Base-by-base conservation (phyloP, 2,888 invertebrate genomes). In the Ditylenchus weischeri region DNA sequence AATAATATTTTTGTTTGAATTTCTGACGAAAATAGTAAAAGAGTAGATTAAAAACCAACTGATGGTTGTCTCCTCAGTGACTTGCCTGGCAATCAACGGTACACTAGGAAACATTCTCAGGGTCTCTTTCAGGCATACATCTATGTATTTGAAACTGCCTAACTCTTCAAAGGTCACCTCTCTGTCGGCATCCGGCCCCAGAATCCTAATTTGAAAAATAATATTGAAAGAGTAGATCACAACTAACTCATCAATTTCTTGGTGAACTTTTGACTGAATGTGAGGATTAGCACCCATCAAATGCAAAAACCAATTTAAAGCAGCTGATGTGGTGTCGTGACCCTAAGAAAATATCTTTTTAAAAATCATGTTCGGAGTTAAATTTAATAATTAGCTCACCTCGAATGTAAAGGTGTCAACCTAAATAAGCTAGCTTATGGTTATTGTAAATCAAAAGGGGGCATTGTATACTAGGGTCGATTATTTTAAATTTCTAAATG, bases 271-370 rank as follows among this genome's bases (percentile, higher is more conserved):
- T 43, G 83, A 77, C 85, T 93, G 93, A 58, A 92, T 88, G 15
- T 91, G 57, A 11, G 89, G 90, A 81, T 92, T 89, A 47, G 89
- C 87, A 3, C 91, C 92, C 83, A 93, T 88, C 79, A 91, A 86
- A 75, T 90, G 90, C 7, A 92, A 86, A 74, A 90, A 90, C 87
- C 92, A 93, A 83, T 91, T 91, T 75, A 91, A 90, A 0, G 90
- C 91, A 47, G 92, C 90, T 18, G 90, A 89, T 0, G 90, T 91
- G 11, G 90, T 91, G 80, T 90, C 90, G 83, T 90, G 90, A 11
- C 90, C 90, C 88, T 93, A 90, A 60, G 73, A 68, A 67, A 59
- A 43, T 3, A 43, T 1, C 5, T 43, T 51, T 15, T 54, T 19
- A 62, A 15, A 15, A 35, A 1, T 15, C 38, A 43, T 23, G 23